Evolutionary conservation across 2,113 vertebrate genomes (phyloP).

Genomic region (Gasterosteus nipponicus): DNA sequence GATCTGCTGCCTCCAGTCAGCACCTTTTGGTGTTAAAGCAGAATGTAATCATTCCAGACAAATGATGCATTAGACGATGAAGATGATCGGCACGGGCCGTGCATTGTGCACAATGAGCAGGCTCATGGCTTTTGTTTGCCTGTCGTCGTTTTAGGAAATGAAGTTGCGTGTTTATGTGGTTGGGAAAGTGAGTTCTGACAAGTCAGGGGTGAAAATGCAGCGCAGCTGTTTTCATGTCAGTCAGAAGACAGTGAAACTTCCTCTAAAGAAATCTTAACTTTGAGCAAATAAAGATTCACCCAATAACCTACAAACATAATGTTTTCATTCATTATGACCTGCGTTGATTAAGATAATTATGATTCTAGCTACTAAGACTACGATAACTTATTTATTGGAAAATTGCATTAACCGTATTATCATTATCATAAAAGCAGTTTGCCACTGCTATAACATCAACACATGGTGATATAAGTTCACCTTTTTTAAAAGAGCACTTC

Average conservation of each 20-base stretch:
- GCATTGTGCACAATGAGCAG: conserved; percentile 24
- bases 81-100: conserved; percentile 32
- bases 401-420: too few species aligned
- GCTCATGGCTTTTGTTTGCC: conserved; percentile 38
- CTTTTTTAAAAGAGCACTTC: too few species aligned
- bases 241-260: conserved; percentile 18
- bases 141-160: conserved; percentile 36
- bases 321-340: not conserved
- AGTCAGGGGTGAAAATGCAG: not conserved
- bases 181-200: conserved; percentile 21
- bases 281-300: not conserved
- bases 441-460: too few species aligned
- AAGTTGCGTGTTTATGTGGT: conserved; percentile 35
- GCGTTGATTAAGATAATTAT: not conserved
- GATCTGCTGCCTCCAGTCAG: conserved; percentile 52
- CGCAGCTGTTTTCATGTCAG: conserved; percentile 7
- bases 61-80: conserved; percentile 56
- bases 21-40: conserved; percentile 25
- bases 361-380: not conserved
- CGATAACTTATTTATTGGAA: too few species aligned
- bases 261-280: not conserved
- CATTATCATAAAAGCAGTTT: too few species aligned
- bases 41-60: conserved; percentile 62
- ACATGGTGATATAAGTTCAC: too few species aligned
- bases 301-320: not conserved